These are phyloP conservation scores for Pararge aegeria DNA, from an alignment of 1,140 invertebrate species.

Conservation along the genomic window DNA sequence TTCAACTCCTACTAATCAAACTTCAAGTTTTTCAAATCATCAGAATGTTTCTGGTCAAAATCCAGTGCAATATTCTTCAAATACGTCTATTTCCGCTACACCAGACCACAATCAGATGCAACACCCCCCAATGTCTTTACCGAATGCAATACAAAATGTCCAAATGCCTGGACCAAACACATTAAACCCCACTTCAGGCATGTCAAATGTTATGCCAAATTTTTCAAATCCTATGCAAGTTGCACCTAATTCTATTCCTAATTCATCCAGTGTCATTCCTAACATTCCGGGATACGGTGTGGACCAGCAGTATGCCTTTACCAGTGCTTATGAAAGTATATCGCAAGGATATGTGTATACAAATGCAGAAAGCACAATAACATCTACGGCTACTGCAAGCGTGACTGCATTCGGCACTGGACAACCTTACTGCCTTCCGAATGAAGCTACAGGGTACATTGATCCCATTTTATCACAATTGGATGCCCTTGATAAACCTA, in stretches of 20 bases:
- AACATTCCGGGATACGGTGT: constrained; percentile 26
- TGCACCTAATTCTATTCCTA: constrained; percentile 13
- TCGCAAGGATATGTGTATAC: constrained; percentile 53
- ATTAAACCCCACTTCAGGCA: constrained; percentile 8
- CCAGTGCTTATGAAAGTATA: constrained; percentile 35
- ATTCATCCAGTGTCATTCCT: constrained; percentile 11
- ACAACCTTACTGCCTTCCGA: constrained; percentile 29
- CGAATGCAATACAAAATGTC: constrained; percentile 11
- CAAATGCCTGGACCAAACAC: constrained; percentile 2
- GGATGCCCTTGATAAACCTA: constrained; percentile 60
- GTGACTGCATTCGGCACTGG: constrained; percentile 24
- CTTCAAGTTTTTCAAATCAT: not conserved
- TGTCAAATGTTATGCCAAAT: constrained; percentile 13
- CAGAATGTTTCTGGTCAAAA: constrained; percentile 8
- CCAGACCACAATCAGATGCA: constrained; percentile 5
- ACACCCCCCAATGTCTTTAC: constrained; percentile 12
- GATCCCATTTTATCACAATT: constrained; percentile 53
- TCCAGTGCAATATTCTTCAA: constrained; percentile 11
- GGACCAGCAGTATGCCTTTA: constrained; percentile 45
- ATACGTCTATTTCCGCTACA: constrained; percentile 14
- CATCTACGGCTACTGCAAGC: constrained; percentile 40
- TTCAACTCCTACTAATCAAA: constrained; percentile 5
- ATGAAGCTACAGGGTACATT: constrained; percentile 33
- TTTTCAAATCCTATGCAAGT: constrained; percentile 22
- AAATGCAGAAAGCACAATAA: constrained; percentile 39